A percentile compares a stretch with the other conserved stretches of the same genome.
Conservation (phyloP, 2,888 invertebrate genomes). For the Teleogryllus oceanicus region DNA sequence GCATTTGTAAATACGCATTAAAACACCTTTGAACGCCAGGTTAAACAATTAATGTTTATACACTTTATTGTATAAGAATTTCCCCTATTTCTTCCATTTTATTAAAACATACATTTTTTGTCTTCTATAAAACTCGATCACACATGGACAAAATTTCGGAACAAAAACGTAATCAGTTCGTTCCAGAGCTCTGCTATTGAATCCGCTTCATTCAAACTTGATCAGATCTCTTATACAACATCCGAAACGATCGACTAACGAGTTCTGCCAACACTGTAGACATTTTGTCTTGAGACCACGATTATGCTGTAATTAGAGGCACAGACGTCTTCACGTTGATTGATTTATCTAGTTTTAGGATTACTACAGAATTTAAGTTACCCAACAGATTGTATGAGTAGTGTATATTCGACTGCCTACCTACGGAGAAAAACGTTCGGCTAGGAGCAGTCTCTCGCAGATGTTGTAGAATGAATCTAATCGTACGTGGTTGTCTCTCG, state of each 20-base stretch:
- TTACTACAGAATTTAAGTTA: not conserved
- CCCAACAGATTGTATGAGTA: not conserved
- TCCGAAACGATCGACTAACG: not conserved
- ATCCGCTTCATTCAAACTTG: not conserved
- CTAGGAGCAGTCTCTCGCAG: not conserved
- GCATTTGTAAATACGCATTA: not conserved
- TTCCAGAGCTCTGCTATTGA: not conserved
- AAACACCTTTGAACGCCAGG: not conserved
- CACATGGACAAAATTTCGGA: not conserved
- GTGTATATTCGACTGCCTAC: too few species aligned
- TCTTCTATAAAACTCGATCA: slow-evolving; percentile 10
- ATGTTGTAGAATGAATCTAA: not conserved
- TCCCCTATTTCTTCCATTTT: not conserved
- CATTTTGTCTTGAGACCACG: not conserved
- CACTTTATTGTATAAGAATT: not conserved
- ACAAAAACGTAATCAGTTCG: not conserved
- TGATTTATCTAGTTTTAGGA: not conserved
- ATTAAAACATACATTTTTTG: slow-evolving; percentile 3
- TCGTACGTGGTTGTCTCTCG: not conserved
- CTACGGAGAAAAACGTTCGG: too few species aligned
- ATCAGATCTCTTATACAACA: not conserved
- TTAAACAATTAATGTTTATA: not conserved
- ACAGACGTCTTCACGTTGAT: not conserved
- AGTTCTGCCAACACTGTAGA: not conserved
- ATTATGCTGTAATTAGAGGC: not conserved